Conservation (phyloP, 2,888 invertebrate species). For the Drosophila paramelanica region DNA sequence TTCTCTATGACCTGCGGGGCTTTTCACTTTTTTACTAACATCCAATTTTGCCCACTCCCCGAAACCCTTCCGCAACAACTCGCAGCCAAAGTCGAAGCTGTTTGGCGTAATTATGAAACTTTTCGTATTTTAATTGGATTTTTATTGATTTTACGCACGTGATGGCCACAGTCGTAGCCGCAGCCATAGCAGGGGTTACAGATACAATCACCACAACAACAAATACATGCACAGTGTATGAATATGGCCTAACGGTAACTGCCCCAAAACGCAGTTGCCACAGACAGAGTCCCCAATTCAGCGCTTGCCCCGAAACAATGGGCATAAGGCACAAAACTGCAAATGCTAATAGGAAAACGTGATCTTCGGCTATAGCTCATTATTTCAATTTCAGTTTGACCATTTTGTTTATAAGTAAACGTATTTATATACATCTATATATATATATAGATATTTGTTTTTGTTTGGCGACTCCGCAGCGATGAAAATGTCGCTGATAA, state of each 20-base stretch:
- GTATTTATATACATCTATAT: slow-evolving; percentile 4
- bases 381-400: slow-evolving; percentile 59
- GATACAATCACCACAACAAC: slow-evolving; percentile 25
- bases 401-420: slow-evolving; percentile 15
- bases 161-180: slow-evolving; percentile 44
- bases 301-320: slow-evolving; percentile 50
- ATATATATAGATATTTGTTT: neutral
- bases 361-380: slow-evolving; percentile 69
- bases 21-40: slow-evolving; percentile 56
- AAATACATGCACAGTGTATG: slow-evolving; percentile 12
- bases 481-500: slow-evolving; percentile 66
- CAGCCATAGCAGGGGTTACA: no score
- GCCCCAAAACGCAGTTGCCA: slow-evolving; percentile 33
- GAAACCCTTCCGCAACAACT: slow-evolving; percentile 2
- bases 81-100: slow-evolving; percentile 18
- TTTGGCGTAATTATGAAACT: slow-evolving; percentile 72
- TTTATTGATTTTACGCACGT: slow-evolving; percentile 78
- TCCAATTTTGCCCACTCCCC: slow-evolving; percentile 1
- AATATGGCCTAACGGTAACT: slow-evolving; percentile 51
- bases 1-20: slow-evolving; percentile 56
- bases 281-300: slow-evolving; percentile 21
- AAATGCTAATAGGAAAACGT: slow-evolving; percentile 76
- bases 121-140: slow-evolving; percentile 76
- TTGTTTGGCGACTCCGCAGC: slow-evolving; percentile 9
- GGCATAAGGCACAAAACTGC: slow-evolving; percentile 43